These are phyloP conservation scores for Microtus richardsoni DNA, from an alignment of 2,113 vertebrate species.

Conservation along the genomic window DNA sequence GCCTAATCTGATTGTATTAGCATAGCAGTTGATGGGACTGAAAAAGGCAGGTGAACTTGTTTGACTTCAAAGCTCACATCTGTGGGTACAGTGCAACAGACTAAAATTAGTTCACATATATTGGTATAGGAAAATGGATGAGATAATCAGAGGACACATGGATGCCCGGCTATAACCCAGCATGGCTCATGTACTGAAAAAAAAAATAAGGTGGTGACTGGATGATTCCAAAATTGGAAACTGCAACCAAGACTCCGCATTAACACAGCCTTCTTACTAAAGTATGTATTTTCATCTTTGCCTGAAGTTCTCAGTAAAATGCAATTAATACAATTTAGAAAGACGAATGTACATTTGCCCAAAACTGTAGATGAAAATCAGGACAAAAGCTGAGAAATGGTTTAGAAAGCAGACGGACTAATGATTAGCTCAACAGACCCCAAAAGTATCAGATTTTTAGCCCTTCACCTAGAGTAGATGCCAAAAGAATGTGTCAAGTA, in stretches of 20 bases:
- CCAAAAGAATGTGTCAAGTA: background rate
- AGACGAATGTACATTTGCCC: background rate
- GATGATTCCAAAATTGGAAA: background rate
- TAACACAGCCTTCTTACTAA: background rate
- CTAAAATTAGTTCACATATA: background rate
- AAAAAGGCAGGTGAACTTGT: background rate
- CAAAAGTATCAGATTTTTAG: background rate
- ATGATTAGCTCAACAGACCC: background rate
- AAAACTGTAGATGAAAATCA: slow-evolving; percentile 10
- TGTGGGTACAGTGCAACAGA: background rate
- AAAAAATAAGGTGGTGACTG: background rate
- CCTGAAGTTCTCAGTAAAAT: background rate
- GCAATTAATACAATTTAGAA: background rate
- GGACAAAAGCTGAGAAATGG: background rate
- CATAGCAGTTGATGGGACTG: background rate
- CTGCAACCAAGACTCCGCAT: background rate
- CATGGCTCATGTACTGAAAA: background rate
- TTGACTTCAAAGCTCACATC: background rate
- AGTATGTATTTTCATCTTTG: background rate
- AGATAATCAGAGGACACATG: background rate
- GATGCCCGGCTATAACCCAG: background rate
- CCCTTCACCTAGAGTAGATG: background rate
- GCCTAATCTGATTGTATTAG: background rate
- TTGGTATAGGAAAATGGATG: background rate
- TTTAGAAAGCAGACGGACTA: background rate